These are phyloP conservation scores for Caenorhabditis briggsae DNA, from an alignment of 1,140 invertebrate genomes.

Conservation along the genomic window DNA sequence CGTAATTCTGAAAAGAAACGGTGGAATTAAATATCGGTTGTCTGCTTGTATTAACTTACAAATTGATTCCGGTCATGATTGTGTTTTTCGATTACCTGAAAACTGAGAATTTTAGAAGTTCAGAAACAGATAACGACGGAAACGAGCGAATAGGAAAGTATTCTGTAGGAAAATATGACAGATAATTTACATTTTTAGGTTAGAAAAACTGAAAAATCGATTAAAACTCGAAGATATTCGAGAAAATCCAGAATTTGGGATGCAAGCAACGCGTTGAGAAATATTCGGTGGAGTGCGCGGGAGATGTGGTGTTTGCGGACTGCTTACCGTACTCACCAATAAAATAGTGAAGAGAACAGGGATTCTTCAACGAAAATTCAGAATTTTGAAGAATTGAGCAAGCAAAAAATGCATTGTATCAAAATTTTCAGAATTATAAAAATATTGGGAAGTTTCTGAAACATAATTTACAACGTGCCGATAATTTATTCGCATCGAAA, in stretches of 20 bases:
- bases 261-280: not conserved
- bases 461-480: too few relatives aligned
- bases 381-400: too few relatives aligned
- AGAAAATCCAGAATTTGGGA: conserved; percentile 35
- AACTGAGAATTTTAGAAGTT: not conserved
- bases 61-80: conserved; percentile 41
- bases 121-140: too few relatives aligned
- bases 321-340: not conserved
- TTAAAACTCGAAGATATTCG: not conserved
- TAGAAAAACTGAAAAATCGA: not conserved
- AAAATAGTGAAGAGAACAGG: too few relatives aligned
- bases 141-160: too few relatives aligned
- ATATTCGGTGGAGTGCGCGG: not conserved
- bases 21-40: not conserved
- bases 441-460: too few relatives aligned
- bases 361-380: too few relatives aligned
- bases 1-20: conserved; percentile 38
- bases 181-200: not conserved
- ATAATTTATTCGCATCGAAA: too few relatives aligned
- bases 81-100: conserved; percentile 20
- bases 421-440: too few relatives aligned
- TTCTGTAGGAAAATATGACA: too few relatives aligned
- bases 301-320: not conserved
- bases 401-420: too few relatives aligned
- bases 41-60: conserved; percentile 17